Base-by-base conservation (phyloP, 2,888 invertebrate genomes). In the Horisme vitalbata region DNA sequence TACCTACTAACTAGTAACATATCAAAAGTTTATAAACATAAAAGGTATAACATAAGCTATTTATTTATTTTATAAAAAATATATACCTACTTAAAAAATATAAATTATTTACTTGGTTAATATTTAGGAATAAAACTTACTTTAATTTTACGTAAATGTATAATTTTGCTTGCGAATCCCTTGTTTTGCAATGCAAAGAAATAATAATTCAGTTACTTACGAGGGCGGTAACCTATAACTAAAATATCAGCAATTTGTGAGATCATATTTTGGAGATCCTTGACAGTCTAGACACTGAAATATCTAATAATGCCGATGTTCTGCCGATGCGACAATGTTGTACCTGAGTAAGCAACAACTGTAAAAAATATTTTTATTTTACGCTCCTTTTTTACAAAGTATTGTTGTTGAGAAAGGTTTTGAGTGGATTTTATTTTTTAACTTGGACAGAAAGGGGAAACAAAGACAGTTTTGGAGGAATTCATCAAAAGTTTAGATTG, bases 401-500 rank as follows among this genome's bases (percentile, higher is more conserved):
- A 69, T 55, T 65, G 67, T 65, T 68, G 65, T 71, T 46, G 70
- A 71, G 68, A n/a, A n/a, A 64, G 65, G 63, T 68, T 65, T 72
- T 68, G 68, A 62, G 68, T 68, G 66, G 71, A 75, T 82, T 81
- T 82, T 82, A 80, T 83, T 82, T 83, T 82, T 77, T 69, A 79
- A 81, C 75, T 82, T 76, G 68, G 70, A 75, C 75, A 71, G 74
- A 82, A 82, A 80, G 79, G 78, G 79, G 78, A 81, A 83, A 82
- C 83, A 84, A 82, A 81, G 81, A 78, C 80, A 82, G 76, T 85
- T 82, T 79, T 75, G 71, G 60, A 65, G 76, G 76, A 86, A 83
- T 87, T 86, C 84, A 86, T 87, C 83, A 86, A 86, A 88, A 87
- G 71, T 88, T 88, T 85, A 83, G 84, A 87, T 87, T 85, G 78